phyloP scores from a whole-genome alignment of 2,888 invertebrate genomes.

The Drosophila falleni region DNA sequence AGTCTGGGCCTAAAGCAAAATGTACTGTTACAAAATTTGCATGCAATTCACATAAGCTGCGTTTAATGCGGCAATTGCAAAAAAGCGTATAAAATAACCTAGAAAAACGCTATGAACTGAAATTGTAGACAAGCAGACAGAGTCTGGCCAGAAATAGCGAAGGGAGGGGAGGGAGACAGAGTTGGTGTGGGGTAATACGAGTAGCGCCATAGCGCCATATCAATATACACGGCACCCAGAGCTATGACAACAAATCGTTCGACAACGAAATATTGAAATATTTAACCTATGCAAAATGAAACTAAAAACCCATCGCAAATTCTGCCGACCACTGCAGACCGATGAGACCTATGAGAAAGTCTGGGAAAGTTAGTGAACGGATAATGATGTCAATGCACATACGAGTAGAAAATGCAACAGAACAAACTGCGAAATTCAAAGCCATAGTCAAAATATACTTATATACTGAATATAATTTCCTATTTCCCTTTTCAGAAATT shows the following conservation, averaged over 20 bases:
- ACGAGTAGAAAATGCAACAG: neutral
- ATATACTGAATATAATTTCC: constrained; percentile 14
- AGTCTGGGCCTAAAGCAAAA: constrained; percentile 27
- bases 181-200: constrained; percentile 38
- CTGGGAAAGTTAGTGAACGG: constrained; percentile 43
- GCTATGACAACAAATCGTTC: constrained; percentile 57
- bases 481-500: too few species aligned
- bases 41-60: constrained; percentile 43
- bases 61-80: constrained; percentile 47
- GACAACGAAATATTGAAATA: constrained; percentile 36
- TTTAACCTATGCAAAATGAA: constrained; percentile 73
- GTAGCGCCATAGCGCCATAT: constrained; percentile 28
- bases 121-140: constrained; percentile 61
- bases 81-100: constrained; percentile 64
- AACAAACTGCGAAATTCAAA: constrained; percentile 24
- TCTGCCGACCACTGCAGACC: constrained; percentile 57
- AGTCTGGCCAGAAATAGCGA: constrained; percentile 22
- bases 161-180: constrained; percentile 6
- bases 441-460: constrained; percentile 37
- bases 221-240: constrained; percentile 18
- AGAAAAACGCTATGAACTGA: constrained; percentile 63
- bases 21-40: constrained; percentile 47
- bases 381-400: constrained; percentile 37
- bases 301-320: constrained; percentile 18
- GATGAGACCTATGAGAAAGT: constrained; percentile 39